Percentiles rank a stretch among this genome's conserved stretches.
phyloP scores from a whole-genome alignment of 2,797 vertebrate genomes.

The Oreochromis grahami region DNA sequence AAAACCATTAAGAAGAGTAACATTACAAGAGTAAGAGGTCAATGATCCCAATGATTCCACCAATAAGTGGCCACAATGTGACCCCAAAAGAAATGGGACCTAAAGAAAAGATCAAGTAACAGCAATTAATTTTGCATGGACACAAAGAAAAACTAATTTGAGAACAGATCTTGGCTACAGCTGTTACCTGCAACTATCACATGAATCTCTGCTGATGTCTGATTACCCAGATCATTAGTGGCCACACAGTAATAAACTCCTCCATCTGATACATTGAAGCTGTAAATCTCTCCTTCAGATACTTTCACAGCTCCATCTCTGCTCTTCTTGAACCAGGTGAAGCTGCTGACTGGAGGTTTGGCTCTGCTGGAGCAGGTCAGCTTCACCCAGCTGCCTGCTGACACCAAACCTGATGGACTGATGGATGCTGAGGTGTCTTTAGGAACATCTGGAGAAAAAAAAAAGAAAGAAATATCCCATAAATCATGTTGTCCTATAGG shows the following conservation, averaged over 20 bases:
- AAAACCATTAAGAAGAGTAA: neutral
- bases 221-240: neutral
- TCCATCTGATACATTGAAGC: neutral
- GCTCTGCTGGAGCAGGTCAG: neutral
- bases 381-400: neutral
- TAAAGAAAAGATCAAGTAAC: neutral
- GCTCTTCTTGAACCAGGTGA: neutral
- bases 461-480: too few relatives aligned
- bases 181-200: neutral
- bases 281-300: neutral
- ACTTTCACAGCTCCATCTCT: neutral
- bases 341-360: rapidly evolving
- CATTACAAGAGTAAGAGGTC: neutral
- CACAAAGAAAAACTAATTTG: neutral
- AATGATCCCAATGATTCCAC: neutral
- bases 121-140: neutral
- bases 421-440: rapidly evolving
- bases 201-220: neutral
- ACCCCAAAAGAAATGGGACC: neutral
- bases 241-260: neutral
- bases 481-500: too few relatives aligned
- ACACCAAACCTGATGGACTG: neutral
- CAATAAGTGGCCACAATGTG: neutral
- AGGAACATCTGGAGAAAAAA: rapidly evolving
- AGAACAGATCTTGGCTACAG: neutral